Evolutionary conservation across 2,113 vertebrate genomes (phyloP), one percentile per base, ranked within the genome.

Genomic region (Pardalotus punctatus): DNA sequence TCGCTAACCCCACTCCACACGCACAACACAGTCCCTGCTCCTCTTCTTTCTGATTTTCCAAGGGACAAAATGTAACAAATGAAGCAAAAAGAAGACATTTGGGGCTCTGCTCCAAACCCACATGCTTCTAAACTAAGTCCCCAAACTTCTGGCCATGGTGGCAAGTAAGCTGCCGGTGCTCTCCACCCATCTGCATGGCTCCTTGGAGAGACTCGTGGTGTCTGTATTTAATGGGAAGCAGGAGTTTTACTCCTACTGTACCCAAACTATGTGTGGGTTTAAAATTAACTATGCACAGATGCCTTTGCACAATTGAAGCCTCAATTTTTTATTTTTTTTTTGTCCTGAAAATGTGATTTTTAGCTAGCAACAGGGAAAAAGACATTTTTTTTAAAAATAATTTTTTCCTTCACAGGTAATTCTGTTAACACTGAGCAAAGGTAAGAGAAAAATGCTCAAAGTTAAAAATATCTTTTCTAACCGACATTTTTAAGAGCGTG

Each of bases 101-200:
- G 56, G 88, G 80, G 60, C 31, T 78, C 48, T 74, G 62, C 72
- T 84, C 53, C 31, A 87, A 92, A 82, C 67, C 76, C 79, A 64
- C 29, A 12, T 3, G 33, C 51, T 96, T 86, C 92, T 78, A 60
- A 92, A 81, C 51, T 70, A 64, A 90, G 65, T 45, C 36, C 45
- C 16, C 40, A 81, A 2, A 74, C 60, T 88, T 56, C 78, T 23
- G 56, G 69, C 24, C 72, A 36, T 3, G 67, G 72, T 60, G 66
- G 61, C 72, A 88, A 92, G 40, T 11, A 70, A 66, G 71, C 72
- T 83, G 64, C 47, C 77, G 47, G 62, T 73, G 71, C 88, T 66
- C 78, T 42, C 4, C 5, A 57, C 48, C 81, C 89, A 92, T 51
- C 78, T 76, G 69, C 50, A 77, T 0, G 0, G 73, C 61, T 93